phyloP scores from a whole-genome alignment of 53 echinoderm and acorn worm species.

The Apostichopus leukothele region DNA sequence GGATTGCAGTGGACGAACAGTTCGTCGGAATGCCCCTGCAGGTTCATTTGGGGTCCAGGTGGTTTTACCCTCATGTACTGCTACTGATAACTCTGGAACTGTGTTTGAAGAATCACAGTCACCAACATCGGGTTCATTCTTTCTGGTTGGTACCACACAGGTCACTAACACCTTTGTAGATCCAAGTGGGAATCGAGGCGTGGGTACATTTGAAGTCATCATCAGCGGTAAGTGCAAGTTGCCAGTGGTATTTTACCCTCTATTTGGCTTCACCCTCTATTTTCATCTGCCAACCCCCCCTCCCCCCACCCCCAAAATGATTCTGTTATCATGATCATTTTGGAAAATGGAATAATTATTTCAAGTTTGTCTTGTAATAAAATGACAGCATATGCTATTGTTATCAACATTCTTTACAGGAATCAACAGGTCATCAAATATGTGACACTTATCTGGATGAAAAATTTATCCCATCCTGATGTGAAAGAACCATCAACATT shows the following conservation, averaged over 20 bases:
- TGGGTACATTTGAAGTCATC: neutral
- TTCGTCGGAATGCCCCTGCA: neutral
- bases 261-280: too few species aligned
- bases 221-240: too few species aligned
- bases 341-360: too few species aligned
- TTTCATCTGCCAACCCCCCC: neutral
- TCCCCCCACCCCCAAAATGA: too few species aligned
- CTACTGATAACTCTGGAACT: neutral
- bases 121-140: neutral
- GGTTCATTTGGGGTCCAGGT: neutral
- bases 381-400: too few species aligned
- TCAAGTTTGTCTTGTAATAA: too few species aligned
- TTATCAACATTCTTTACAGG: too few species aligned
- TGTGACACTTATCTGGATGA: too few species aligned
- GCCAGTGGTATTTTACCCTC: too few species aligned
- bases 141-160: neutral
- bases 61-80: slow-evolving; percentile 1
- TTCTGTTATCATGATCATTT: too few species aligned
- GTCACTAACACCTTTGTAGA: slow-evolving; percentile 9
- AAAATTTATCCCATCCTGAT: too few species aligned
- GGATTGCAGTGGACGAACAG: neutral
- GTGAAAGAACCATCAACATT: neutral
- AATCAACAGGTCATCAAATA: too few species aligned
- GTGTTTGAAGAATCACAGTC: neutral
- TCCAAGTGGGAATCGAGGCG: neutral